Conservation (phyloP, 1,140 invertebrate genomes). For the Camponotus floridanus region DNA sequence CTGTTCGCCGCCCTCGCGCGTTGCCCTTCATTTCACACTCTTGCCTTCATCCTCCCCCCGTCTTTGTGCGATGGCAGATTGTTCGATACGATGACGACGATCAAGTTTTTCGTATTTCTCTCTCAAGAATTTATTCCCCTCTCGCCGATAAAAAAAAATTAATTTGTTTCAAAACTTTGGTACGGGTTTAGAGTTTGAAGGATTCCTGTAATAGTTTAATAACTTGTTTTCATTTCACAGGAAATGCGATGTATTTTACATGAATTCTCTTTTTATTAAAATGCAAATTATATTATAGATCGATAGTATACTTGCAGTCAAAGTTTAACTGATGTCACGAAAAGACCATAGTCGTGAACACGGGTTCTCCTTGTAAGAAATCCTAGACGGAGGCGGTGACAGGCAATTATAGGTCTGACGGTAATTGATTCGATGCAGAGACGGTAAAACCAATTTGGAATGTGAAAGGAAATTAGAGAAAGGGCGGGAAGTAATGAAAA, state of each 20-base stretch:
- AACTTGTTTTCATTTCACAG: background rate
- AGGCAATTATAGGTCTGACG: slow-evolving; percentile 59
- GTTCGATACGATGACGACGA: background rate
- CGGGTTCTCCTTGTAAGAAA: slow-evolving; percentile 54
- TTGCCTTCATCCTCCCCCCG: background rate
- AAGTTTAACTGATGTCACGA: slow-evolving; percentile 50
- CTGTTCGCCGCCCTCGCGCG: slow-evolving; percentile 4
- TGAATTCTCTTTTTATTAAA: slow-evolving; percentile 15
- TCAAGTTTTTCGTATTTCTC: background rate
- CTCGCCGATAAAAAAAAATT: slow-evolving; percentile 8
- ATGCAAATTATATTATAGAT: slow-evolving; percentile 37
- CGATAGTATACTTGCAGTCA: slow-evolving; percentile 20
- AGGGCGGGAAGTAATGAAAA: slow-evolving; percentile 33
- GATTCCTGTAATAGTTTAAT: background rate
- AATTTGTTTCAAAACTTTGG: background rate
- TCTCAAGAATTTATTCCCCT: background rate
- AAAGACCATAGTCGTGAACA: slow-evolving; percentile 38
- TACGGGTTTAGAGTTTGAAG: background rate
- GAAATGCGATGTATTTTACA: slow-evolving; percentile 9
- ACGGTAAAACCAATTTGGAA: slow-evolving; percentile 58
- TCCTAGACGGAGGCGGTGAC: slow-evolving; percentile 56
- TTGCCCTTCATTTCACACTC: slow-evolving; percentile 5
- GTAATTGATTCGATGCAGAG: slow-evolving; percentile 62
- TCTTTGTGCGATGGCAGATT: background rate
- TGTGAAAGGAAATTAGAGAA: slow-evolving; percentile 38